These are phyloP conservation scores for Odontocerum albicorne DNA, from an alignment of 2,888 invertebrate species.

Conservation along the genomic window DNA sequence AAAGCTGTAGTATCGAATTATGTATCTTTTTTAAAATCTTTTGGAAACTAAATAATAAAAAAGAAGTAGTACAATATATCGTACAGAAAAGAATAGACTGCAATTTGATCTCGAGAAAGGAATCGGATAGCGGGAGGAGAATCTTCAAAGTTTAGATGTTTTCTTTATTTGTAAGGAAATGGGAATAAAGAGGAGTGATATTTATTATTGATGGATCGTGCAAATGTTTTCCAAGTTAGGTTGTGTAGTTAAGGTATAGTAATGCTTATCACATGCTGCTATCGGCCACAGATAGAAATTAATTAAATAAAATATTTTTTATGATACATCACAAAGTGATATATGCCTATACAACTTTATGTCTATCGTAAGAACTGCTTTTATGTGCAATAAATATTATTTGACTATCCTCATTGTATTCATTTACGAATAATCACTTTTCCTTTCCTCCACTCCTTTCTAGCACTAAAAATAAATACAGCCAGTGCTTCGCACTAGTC, in stretches of 20 bases:
- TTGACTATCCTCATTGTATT: too few species aligned
- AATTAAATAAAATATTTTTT: conserved; percentile 31
- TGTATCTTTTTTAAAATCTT: too few species aligned
- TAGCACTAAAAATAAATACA: too few species aligned
- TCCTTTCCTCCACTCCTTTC: too few species aligned
- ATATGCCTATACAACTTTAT: conserved; percentile 36
- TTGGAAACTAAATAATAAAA: too few species aligned
- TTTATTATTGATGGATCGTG: conserved; percentile 9
- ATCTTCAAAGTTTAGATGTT: too few species aligned
- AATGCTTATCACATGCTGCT: conserved; percentile 21
- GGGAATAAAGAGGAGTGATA: conserved; percentile 2
- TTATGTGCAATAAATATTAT: conserved; percentile 35
- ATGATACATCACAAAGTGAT: conserved; percentile 37
- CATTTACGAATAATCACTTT: too few species aligned
- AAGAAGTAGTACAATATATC: too few species aligned
- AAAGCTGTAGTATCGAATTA: too few species aligned
- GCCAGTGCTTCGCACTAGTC: too few species aligned
- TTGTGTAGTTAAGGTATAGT: conserved; percentile 10
- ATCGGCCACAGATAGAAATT: conserved; percentile 30
- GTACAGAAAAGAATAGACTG: conserved; percentile 16
- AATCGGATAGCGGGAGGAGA: neutral
- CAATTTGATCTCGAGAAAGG: conserved; percentile 17
- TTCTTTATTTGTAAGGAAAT: neutral
- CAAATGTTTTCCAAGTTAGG: conserved; percentile 3
- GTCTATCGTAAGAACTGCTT: conserved; percentile 37